phyloP scores from a whole-genome alignment of 2,888 invertebrate species.

The Thymelicus lineola region DNA sequence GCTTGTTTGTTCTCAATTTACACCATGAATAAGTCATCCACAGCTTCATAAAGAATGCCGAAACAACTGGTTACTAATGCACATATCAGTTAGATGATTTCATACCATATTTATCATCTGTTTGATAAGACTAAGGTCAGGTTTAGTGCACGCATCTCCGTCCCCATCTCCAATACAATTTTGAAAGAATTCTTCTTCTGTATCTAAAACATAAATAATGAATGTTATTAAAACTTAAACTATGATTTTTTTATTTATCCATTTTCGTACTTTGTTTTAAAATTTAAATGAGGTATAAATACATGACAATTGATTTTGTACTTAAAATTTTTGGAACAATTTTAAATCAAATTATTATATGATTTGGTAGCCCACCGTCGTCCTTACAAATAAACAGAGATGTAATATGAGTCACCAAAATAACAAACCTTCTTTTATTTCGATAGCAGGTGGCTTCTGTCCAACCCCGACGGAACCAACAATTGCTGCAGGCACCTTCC shows the following conservation, averaged over 20 bases:
- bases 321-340: too few species aligned
- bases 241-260: background rate
- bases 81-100: too few species aligned
- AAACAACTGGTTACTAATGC: too few species aligned
- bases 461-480: constrained; percentile 46
- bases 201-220: constrained; percentile 53
- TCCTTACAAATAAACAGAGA: too few species aligned
- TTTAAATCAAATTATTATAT: too few species aligned
- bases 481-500: constrained; percentile 55
- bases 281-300: too few species aligned
- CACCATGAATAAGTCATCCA: too few species aligned
- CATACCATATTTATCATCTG: constrained; percentile 63
- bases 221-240: background rate
- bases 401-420: constrained; percentile 1
- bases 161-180: constrained; percentile 44
- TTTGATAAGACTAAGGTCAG: constrained; percentile 60
- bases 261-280: too few species aligned
- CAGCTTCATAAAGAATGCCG: too few species aligned
- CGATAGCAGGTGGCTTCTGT: constrained; percentile 52
- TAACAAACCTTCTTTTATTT: constrained; percentile 56
- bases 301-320: too few species aligned
- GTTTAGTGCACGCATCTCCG: constrained; percentile 48
- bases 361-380: too few species aligned
- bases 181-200: constrained; percentile 56
- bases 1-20: too few species aligned